Base-by-base conservation (phyloP, 2,797 vertebrate genomes). In the Australoheros facetus region DNA sequence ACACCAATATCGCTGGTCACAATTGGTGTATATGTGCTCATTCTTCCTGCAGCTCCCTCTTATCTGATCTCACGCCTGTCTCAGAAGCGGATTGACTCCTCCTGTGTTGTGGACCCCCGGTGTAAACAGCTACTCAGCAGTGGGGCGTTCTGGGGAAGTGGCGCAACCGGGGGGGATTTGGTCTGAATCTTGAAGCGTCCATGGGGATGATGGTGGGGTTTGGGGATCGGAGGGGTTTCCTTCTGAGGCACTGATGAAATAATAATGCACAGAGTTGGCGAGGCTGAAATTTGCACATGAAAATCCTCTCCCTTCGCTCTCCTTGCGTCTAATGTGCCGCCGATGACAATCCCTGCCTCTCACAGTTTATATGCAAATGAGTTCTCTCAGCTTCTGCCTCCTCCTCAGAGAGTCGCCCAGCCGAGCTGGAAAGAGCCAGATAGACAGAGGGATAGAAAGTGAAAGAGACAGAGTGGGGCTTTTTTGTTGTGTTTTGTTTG, bases 221-320 rank as follows among this genome's bases (percentile, higher is more conserved):
- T 91, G 88, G 89, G 92, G 89, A 93, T 87, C 82, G 77, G 79
- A 85, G 84, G 88, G 91, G 80, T 78, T 93, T 79, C 86, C 87
- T 90, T 93, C 91, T 86, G 64, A 80, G 88, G 88, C 81, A 59
- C 91, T 95, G 93, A 95, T 96, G 93, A 95, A 96, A 95, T 96
- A 96, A 96, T 95, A 95, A 95, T 94, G 94, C 87, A 77, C 81
- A 32, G 89, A 89, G 92, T 93, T 93, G 87, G 92, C 79, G 79
- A 89, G 91, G 94, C 91, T 94, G 92, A 92, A 95, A 96, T 96
- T 95, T 96, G 94, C 95, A 96, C 95, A 96, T 96, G 94, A 95
- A 95, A 95, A 96, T 95, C 91, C 84, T 90, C 90, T 90, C 86
- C 86, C 87, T 73, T 87, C 80, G 89, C 90, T 74, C 88, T 89